phyloP scores from a whole-genome alignment of 2,113 vertebrate species.

The Crypturellus undulatus region DNA sequence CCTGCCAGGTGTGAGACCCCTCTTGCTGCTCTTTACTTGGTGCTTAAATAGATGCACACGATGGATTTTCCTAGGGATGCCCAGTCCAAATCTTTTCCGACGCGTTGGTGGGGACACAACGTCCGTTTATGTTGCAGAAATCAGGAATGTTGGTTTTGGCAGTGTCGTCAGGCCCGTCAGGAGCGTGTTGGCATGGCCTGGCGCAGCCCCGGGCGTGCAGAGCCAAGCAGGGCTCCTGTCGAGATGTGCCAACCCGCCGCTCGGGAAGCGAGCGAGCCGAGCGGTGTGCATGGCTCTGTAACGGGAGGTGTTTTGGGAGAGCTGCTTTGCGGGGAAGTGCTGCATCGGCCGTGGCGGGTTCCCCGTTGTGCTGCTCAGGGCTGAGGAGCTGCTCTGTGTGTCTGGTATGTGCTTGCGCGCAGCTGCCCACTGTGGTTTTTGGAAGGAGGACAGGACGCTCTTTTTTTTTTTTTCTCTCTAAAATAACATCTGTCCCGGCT shows the following conservation, averaged over 20 bases:
- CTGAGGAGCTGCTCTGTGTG: background rate
- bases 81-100: background rate
- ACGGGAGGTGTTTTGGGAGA: background rate
- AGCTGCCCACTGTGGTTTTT: background rate
- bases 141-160: no score
- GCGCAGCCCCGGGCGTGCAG: background rate
- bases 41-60: background rate
- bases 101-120: background rate
- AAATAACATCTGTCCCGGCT: background rate
- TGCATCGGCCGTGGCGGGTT: background rate
- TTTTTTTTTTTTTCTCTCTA: background rate
- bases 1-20: fast-evolving
- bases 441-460: background rate
- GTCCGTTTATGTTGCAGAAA: no score
- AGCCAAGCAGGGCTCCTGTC: background rate
- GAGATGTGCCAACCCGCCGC: background rate
- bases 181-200: background rate
- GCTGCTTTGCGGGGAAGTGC: background rate
- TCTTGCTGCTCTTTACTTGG: background rate
- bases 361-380: background rate
- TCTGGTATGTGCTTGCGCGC: background rate
- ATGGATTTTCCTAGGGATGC: fast-evolving
- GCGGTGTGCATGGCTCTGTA: background rate
- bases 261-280: background rate
- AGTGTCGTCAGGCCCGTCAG: background rate